Evolutionary conservation across 2,888 invertebrate species (phyloP).

Genomic region (Meiosimyza decipiens): DNA sequence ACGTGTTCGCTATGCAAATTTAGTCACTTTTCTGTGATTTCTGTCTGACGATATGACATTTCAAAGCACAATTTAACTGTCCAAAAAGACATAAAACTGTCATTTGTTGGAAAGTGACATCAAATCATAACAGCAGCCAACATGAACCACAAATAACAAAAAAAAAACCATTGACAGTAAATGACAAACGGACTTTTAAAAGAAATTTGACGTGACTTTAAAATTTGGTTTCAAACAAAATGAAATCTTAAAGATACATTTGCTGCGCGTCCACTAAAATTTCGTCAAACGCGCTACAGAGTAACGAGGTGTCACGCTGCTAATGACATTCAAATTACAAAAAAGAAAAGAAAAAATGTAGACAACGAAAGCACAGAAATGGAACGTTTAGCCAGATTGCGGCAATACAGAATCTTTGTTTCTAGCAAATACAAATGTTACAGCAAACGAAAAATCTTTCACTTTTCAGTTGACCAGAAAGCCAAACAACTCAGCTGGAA

Average conservation of each 20-base stretch:
- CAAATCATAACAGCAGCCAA: conserved; percentile 1
- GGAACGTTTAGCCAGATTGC: too few species aligned
- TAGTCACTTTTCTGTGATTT: background rate
- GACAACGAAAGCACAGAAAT: too few species aligned
- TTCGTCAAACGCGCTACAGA: background rate
- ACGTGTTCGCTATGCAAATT: conserved; percentile 11
- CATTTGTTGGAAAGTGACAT: conserved; percentile 22
- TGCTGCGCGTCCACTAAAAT: background rate
- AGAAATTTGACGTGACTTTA: conserved; percentile 47
- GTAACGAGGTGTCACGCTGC: conserved; percentile 48
- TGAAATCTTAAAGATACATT: too few species aligned
- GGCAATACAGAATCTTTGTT: too few species aligned
- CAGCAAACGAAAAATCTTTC: conserved; percentile 20
- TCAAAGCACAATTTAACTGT: conserved; percentile 13
- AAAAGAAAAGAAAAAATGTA: conserved; percentile 37
- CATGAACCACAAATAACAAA: background rate
- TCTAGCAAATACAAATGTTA: too few species aligned
- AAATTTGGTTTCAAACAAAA: conserved; percentile 17
- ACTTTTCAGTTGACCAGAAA: background rate
- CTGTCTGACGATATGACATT: background rate
- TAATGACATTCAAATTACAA: conserved; percentile 58
- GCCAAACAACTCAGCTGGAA: conserved; percentile 43
- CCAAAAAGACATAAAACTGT: conserved; percentile 33
- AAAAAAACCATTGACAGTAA: too few species aligned
- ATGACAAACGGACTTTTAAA: background rate